Evolutionary conservation across 2,888 invertebrate genomes (phyloP).

Genomic region (Acrobasis repandana): DNA sequence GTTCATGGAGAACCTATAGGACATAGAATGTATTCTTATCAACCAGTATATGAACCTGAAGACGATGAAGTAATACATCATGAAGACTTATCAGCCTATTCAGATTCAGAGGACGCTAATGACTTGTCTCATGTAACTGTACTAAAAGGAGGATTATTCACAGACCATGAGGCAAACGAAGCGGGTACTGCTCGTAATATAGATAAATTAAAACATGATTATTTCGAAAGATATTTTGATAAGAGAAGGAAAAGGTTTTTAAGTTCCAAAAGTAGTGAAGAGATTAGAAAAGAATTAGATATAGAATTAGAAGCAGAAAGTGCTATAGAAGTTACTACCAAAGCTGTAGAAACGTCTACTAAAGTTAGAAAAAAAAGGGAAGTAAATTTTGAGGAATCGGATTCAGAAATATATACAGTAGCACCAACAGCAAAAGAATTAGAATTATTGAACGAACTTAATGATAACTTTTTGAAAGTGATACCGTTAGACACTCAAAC

Average conservation of each 20-base stretch:
- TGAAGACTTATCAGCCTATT: conserved; percentile 62
- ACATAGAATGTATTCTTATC: conserved; percentile 72
- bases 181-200: conserved; percentile 56
- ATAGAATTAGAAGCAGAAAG: conserved; percentile 57
- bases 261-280: conserved; percentile 51
- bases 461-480: conserved; percentile 59
- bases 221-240: conserved; percentile 73
- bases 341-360: conserved; percentile 36
- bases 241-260: conserved; percentile 69
- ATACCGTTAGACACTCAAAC: conserved; percentile 53
- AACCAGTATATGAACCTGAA: conserved; percentile 77
- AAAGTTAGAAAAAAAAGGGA: conserved; percentile 59
- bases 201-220: conserved; percentile 71
- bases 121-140: conserved; percentile 63
- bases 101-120: conserved; percentile 54
- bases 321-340: conserved; percentile 43
- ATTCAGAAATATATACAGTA: conserved; percentile 52
- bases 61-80: conserved; percentile 60
- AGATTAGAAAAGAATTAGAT: conserved; percentile 48
- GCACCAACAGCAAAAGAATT: conserved; percentile 42
- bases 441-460: conserved; percentile 51
- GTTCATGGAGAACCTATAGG: conserved; percentile 78
- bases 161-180: conserved; percentile 46
- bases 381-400: conserved; percentile 51
- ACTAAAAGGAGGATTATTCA: conserved; percentile 72